Evolutionary conservation across 2,888 invertebrate species (phyloP).

Genomic region (Sipha maydis): DNA sequence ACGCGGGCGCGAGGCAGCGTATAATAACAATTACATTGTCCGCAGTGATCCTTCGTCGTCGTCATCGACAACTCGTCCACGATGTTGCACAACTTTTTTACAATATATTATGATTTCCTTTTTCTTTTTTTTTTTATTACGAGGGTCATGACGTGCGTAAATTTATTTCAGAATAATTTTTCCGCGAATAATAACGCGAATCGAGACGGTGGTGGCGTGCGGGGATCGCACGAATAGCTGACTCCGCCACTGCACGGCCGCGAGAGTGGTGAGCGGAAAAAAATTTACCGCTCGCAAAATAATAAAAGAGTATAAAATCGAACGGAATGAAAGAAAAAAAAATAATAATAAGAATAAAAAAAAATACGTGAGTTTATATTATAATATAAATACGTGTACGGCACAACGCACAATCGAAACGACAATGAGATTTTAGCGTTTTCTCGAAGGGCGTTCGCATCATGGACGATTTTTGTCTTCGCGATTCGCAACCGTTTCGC

Average conservation of each 20-base stretch:
- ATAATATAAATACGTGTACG: not conserved
- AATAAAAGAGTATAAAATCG: constrained; percentile 26
- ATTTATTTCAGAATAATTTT: constrained; percentile 62
- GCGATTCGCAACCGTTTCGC: not conserved
- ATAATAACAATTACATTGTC: not conserved
- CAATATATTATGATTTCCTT: not conserved
- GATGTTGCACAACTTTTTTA: not conserved
- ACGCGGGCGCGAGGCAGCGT: not conserved
- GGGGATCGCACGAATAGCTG: not conserved
- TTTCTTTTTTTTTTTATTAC: not conserved
- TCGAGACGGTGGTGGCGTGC: not conserved
- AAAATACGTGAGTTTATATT: not conserved
- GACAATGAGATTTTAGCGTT: constrained; percentile 16
- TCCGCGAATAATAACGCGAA: constrained; percentile 56
- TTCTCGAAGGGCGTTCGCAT: constrained; percentile 43
- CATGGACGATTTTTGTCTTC: not conserved
- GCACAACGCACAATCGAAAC: not conserved
- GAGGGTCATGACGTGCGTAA: constrained; percentile 37
- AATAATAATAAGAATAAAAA: constrained; percentile 16
- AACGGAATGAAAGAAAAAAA: constrained; percentile 13
- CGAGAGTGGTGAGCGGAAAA: not conserved
- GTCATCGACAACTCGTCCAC: not conserved
- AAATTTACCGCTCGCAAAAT: constrained; percentile 34
- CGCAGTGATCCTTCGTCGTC: not conserved
- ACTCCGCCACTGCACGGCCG: not conserved